Evolutionary conservation across 2,888 invertebrate genomes (phyloP).

Genomic region (Poecilobothrus nobilitatus): DNA sequence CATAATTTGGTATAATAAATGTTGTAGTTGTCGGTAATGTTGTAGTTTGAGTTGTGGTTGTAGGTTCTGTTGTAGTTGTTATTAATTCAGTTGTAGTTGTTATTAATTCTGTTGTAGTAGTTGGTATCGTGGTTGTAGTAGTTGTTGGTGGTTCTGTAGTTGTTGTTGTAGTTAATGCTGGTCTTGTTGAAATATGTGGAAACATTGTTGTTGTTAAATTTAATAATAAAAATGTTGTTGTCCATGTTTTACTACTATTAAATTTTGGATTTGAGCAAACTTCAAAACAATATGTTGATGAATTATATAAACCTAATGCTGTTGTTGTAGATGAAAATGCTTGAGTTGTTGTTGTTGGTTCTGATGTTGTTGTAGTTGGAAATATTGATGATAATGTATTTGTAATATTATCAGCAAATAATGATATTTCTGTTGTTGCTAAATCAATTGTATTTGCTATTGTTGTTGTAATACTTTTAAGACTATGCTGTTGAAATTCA

Average conservation of each 20-base stretch:
- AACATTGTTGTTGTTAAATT: constrained; percentile 37
- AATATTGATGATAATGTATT: constrained; percentile 5
- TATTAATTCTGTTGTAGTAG: constrained; percentile 25
- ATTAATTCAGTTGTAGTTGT: constrained; percentile 34
- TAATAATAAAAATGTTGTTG: constrained; percentile 41
- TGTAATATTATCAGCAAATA: constrained; percentile 7
- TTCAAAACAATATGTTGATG: constrained; percentile 36
- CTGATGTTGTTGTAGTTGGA: constrained; percentile 10
- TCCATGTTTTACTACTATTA: constrained; percentile 30
- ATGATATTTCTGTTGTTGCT: constrained; percentile 10
- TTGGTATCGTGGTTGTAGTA: constrained; percentile 24
- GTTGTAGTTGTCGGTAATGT: constrained; percentile 24
- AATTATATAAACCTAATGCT: constrained; percentile 12
- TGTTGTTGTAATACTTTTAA: constrained; percentile 23
- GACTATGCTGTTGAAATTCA: constrained; percentile 19
- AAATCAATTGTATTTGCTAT: constrained; percentile 19
- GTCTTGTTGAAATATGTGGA: constrained; percentile 23
- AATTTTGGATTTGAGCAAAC: constrained; percentile 36
- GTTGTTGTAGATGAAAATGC: neutral
- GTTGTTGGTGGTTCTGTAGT: constrained; percentile 16
- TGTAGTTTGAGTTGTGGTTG: constrained; percentile 23
- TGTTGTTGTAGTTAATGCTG: constrained; percentile 14
- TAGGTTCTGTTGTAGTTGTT: constrained; percentile 23
- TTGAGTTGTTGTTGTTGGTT: constrained; percentile 10
- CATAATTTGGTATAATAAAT: constrained; percentile 13